Conservation (phyloP, 2,888 invertebrate genomes). For the Chesias legatella region DNA sequence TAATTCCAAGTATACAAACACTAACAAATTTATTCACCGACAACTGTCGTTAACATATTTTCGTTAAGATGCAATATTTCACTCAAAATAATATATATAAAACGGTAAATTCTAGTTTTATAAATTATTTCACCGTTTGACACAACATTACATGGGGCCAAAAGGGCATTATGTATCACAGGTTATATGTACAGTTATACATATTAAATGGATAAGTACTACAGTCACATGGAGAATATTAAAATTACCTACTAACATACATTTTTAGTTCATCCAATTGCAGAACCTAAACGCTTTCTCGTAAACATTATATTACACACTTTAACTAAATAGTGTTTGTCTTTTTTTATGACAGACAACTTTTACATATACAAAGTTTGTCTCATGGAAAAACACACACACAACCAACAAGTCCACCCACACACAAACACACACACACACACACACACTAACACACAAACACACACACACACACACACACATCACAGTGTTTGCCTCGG, state of each 20-base stretch:
- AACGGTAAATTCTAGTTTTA: conserved; percentile 15
- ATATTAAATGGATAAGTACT: conserved; percentile 26
- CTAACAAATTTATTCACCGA: not conserved
- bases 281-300: conserved; percentile 2
- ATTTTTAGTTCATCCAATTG: conserved; percentile 16
- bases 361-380: conserved; percentile 13
- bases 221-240: conserved; percentile 23
- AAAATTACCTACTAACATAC: conserved; percentile 5
- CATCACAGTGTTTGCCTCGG: no score
- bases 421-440: no score
- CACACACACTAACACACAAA: no score
- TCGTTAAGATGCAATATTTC: conserved; percentile 8
- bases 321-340: not conserved
- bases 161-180: conserved; percentile 31
- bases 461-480: no score
- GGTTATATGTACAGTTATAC: conserved; percentile 17
- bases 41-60: no score
- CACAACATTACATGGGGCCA: conserved; percentile 31
- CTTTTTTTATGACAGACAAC: not conserved
- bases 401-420: no score
- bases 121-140: conserved; percentile 27
- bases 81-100: conserved; percentile 11
- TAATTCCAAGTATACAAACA: conserved; percentile 2
- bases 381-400: no score
- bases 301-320: no score